Base-by-base conservation (phyloP, 2,888 invertebrate genomes). In the Drosophila kambysellisi region DNA sequence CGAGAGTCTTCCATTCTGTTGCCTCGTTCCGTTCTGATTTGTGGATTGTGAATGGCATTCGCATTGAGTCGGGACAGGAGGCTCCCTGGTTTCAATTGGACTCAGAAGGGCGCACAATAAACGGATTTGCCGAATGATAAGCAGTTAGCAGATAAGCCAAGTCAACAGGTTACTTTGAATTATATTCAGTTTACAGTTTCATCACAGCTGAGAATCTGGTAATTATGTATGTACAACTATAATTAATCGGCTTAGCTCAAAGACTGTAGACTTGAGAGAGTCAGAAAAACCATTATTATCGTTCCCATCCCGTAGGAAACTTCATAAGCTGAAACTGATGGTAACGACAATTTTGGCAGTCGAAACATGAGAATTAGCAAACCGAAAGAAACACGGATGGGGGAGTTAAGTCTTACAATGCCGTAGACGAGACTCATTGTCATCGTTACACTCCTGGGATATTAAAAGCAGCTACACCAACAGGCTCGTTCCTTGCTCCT, bases 391-490 rank as follows among this genome's bases (percentile, higher is more conserved):
- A 33, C 3, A 43, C 25, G 41, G 53, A 43, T 7, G 63, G 20
- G 52, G 12, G 20, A 41, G 33, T 41, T 51, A 5, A n/a, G 25
- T 51, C 33, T 51, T 33, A 43, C 48, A 39, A 59, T 56, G 41
- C 30, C 53, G 39, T 39, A 52, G 32, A n/a, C 50, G 48, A 77
- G 58, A 56, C 54, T 25, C 73, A 59, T 67, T 77, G 73, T 82
- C 72, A 75, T 51, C 33, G 35, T 43, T 51, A 66, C 68, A 59
- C 70, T 54, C 56, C 12, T 54, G 59, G 80, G 71, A 56, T 50
- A 63, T 62, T 69, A 61, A 29, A 33, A 60, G 48, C 43, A 61
- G 50, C 20, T 25, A 25, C 12, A 30, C 12, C 25, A 35, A 63
- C 35, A 46, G 52, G n/a, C 60, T 74, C 48, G 60, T 68, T 51